Evolutionary conservation across 2,888 invertebrate species (phyloP).

Genomic region (Metacarcinus magister): DNA sequence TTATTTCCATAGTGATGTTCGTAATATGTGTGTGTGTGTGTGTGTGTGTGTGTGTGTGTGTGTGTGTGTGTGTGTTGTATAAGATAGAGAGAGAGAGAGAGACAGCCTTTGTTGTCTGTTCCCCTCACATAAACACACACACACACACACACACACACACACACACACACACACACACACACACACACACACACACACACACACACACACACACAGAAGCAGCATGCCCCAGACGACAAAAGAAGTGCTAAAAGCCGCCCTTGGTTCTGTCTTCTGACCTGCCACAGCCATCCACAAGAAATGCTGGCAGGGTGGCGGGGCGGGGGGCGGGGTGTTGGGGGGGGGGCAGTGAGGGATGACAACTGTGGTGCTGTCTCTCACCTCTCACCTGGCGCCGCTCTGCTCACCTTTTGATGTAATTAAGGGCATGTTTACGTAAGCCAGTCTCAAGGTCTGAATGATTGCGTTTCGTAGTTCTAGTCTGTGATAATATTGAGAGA

Average conservation of each 20-base stretch:
- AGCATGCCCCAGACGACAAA: neutral
- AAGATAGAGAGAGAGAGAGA: neutral
- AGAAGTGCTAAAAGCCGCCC: neutral
- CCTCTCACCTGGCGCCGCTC: neutral
- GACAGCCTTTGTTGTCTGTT: neutral
- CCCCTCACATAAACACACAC: conserved; percentile 67
- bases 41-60: neutral
- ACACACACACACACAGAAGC: conserved; percentile 28
- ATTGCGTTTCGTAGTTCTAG: neutral
- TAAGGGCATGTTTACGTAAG: neutral
- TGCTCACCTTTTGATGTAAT: conserved; percentile 33
- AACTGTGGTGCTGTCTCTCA: neutral
- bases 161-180: conserved; percentile 72
- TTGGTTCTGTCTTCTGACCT: neutral
- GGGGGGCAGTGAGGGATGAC: neutral
- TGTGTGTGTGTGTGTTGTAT: neutral
- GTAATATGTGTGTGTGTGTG: neutral
- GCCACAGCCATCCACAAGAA: neutral
- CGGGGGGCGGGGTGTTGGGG: neutral
- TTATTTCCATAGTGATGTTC: neutral
- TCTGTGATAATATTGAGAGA: neutral
- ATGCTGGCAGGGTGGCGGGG: neutral
- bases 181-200: conserved; percentile 66
- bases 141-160: conserved; percentile 75
- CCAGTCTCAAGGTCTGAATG: neutral